phyloP scores from a whole-genome alignment of 2,113 vertebrate genomes.

The Athene cunicularia region DNA sequence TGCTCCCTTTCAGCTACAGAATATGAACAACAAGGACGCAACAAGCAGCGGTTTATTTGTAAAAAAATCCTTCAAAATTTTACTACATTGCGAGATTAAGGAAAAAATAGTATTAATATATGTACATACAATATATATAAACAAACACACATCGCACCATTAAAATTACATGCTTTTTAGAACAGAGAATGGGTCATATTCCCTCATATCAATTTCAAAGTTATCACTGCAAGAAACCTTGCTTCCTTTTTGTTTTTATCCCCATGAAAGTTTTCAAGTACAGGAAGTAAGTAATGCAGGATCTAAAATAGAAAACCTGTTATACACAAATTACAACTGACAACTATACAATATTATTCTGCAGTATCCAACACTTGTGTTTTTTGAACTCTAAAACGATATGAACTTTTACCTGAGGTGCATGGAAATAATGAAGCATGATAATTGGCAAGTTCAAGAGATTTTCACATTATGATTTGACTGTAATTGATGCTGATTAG shows the following conservation, averaged over 20 bases:
- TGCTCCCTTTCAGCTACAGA: not conserved
- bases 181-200: slow-evolving; percentile 70
- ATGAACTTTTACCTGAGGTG: slow-evolving; percentile 78
- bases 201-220: slow-evolving; percentile 70
- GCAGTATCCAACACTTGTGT: slow-evolving; percentile 35
- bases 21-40: slow-evolving; percentile 44
- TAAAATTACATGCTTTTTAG: slow-evolving; percentile 78
- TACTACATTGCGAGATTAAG: slow-evolving; percentile 76
- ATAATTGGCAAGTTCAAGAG: slow-evolving; percentile 30
- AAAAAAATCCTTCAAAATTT: slow-evolving; percentile 73
- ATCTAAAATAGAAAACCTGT: slow-evolving; percentile 67
- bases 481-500: slow-evolving; percentile 41
- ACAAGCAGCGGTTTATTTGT: slow-evolving; percentile 81
- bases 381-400: slow-evolving; percentile 32
- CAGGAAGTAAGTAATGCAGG: slow-evolving; percentile 70
- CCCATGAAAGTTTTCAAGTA: slow-evolving; percentile 76
- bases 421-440: slow-evolving; percentile 50
- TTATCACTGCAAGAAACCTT: slow-evolving; percentile 67
- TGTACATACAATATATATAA: slow-evolving; percentile 75
- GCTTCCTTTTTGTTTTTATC: slow-evolving; percentile 69
- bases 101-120: slow-evolving; percentile 82
- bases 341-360: slow-evolving; percentile 42
- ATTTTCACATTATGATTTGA: slow-evolving; percentile 46
- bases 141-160: slow-evolving; percentile 70
- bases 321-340: slow-evolving; percentile 60